Percentiles rank a stretch among this genome's conserved stretches.
phyloP scores from a whole-genome alignment of 2,113 vertebrate species.

The Dicerorhinus sumatrensis region DNA sequence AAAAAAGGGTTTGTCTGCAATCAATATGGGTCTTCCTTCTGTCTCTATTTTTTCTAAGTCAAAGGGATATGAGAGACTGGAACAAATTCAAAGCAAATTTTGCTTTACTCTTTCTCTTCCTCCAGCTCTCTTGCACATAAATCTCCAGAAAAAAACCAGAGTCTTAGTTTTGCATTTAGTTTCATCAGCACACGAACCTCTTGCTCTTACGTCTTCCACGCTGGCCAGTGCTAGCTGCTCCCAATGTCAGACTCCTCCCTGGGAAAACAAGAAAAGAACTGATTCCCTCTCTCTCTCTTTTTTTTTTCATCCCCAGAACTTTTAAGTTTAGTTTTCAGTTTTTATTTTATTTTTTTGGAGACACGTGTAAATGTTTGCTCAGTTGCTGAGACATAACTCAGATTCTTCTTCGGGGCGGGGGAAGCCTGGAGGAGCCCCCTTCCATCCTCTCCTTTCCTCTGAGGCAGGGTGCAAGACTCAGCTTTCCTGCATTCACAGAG shows the following conservation, averaged over 20 bases:
- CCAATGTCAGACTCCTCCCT: background rate
- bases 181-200: background rate
- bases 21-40: background rate
- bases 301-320: background rate
- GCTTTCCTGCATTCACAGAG: background rate
- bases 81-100: background rate
- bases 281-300: background rate
- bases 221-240: background rate
- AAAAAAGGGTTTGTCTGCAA: background rate
- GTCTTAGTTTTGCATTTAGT: background rate
- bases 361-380: slow-evolving; percentile 75
- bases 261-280: background rate
- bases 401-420: slow-evolving; percentile 37
- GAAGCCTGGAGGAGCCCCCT: background rate
- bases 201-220: background rate
- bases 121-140: background rate
- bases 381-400: slow-evolving; percentile 66
- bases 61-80: background rate
- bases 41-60: background rate
- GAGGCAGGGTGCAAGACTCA: background rate
- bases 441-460: background rate
- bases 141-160: background rate
- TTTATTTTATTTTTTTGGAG: slow-evolving; percentile 39
- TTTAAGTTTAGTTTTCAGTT: slow-evolving; percentile 46
- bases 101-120: slow-evolving; percentile 20